Evolutionary conservation across 1,140 invertebrate genomes (phyloP), one percentile per base, ranked within the genome.

Genomic region (Eriosoma lanigerum): DNA sequence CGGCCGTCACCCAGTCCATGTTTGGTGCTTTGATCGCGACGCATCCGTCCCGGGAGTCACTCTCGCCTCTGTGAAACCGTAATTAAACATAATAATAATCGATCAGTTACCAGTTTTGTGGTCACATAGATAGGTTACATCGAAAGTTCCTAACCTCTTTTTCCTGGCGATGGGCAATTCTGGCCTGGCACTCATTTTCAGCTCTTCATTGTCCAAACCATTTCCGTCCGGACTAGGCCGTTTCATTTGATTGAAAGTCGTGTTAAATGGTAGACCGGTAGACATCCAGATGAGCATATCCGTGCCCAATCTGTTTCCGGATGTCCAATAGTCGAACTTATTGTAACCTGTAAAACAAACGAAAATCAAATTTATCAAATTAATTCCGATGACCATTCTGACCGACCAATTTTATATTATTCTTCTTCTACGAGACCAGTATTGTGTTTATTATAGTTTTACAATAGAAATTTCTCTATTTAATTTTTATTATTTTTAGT

Each of bases 271-370:
- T 68, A 94, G 85, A 12, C 93, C 94, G 48, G 93, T 93, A 84
- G 93, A 94, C 93, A 95, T 94, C 93, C 93, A 95, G 52, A 95
- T 86, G 86, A 93, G 93, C 92, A 93, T 94, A 84, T 93, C 91
- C 10, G 93, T 93, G 54, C 93, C 94, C 64, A 95, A 87, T 82
- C 92, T 91, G 87, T 95, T 95, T 60, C 94, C 94, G 73, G 93
- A 94, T 81, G 93, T 95, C 93, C 93, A 95, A 86, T 93, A 95
- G 84, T 94, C 92, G 83, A 91, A 93, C 84, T 93, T 92, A 81
- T 90, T 91, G 85, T 93, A 93, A 19, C 92, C 91, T 90, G 32
- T 83, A 81, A 44, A 50, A 68, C 12, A 4, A n/a, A 54, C 3
- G 3, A 54, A n/a, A 54, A 54, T 48, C 1, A 54, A 54, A n/a